phyloP scores from a whole-genome alignment of 2,113 vertebrate species.

The Eurystomus gularis region DNA sequence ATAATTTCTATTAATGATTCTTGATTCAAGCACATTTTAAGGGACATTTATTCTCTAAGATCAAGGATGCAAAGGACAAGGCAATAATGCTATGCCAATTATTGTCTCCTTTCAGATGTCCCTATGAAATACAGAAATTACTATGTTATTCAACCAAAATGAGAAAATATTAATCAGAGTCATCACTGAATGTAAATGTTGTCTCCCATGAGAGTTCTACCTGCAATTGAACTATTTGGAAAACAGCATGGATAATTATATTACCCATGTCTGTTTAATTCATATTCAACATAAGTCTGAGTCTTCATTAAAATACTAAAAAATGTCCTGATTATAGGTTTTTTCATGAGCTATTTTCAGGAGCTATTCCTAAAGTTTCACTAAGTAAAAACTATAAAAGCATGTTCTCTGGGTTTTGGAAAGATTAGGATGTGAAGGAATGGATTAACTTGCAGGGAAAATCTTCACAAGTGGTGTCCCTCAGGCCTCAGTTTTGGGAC shows the following conservation, averaged over 20 bases:
- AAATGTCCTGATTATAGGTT: not conserved
- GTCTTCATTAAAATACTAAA: not conserved
- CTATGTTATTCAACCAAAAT: not conserved
- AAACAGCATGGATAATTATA: conserved; percentile 38
- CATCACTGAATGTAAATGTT: not conserved
- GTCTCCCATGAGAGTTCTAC: not conserved
- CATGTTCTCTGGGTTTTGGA: not conserved
- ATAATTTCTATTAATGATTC: conserved; percentile 40
- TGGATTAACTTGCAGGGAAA: not conserved
- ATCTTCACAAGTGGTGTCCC: too few relatives aligned
- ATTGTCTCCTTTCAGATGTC: not conserved
- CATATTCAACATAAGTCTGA: conserved; percentile 7
- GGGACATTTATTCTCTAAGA: not conserved
- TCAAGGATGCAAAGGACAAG: not conserved
- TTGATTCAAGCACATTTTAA: conserved; percentile 45
- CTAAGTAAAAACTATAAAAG: not conserved
- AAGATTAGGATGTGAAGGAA: not conserved
- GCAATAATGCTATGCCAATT: not conserved
- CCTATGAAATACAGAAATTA: conserved; percentile 22
- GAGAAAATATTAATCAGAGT: conserved; percentile 40
- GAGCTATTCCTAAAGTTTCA: too few relatives aligned
- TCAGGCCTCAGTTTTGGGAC: too few relatives aligned
- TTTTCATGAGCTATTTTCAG: not conserved
- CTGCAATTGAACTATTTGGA: conserved; percentile 21
- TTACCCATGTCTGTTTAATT: conserved; percentile 24